Base-by-base conservation (phyloP, 2,113 vertebrate genomes). In the Aix galericulata region DNA sequence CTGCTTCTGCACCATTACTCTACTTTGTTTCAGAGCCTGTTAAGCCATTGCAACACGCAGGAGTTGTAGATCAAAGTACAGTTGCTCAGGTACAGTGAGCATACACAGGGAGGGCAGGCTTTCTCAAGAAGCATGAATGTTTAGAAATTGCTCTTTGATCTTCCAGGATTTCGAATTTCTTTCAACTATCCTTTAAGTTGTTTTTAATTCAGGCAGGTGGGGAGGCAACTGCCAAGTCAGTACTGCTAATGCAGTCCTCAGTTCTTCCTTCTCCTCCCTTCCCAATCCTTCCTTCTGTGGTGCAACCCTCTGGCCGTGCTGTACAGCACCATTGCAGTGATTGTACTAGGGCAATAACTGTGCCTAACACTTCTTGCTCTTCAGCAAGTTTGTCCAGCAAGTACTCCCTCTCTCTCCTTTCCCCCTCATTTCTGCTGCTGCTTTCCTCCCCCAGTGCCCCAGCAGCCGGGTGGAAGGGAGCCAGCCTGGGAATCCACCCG, bases 141-240 rank as follows among this genome's bases (percentile, higher is more conserved):
- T 86, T 81, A 72, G 58, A 91, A 92, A 64, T 38, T 64, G 23
- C 17, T 82, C 38, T 95, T 95, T 91, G 56, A 79, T 95, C 73
- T 52, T 89, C 59, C 23, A 44, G 38, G 11, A 48, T 42, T 20
- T 63, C 16, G 23, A 31, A 64, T 60, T 92, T 90, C 60, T 46
- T 59, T 91, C 50, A 83, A 1, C 22, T 74, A 12, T 31, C 2
- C 4, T 27, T 79, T 48, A 48, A 48, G 46, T 85, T 75, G 8
- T 52, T 10, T 6, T 2, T 44, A 86, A 53, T 71, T 50, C 5
- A 86, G 62, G 48, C 32, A 67, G 18, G 18, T 63, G 56, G 36
- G 34, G 76, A 67, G 32, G 34, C 78, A 58, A 86, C 48, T 89
- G 62, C 77, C 17, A 26, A 48, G 50, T 86, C 31, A 20, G 6